A percentile compares a stretch with the other conserved stretches of the same genome.
These are phyloP conservation scores for Brenthis hecate DNA, from an alignment of 2,888 invertebrate genomes.

Conservation along the genomic window DNA sequence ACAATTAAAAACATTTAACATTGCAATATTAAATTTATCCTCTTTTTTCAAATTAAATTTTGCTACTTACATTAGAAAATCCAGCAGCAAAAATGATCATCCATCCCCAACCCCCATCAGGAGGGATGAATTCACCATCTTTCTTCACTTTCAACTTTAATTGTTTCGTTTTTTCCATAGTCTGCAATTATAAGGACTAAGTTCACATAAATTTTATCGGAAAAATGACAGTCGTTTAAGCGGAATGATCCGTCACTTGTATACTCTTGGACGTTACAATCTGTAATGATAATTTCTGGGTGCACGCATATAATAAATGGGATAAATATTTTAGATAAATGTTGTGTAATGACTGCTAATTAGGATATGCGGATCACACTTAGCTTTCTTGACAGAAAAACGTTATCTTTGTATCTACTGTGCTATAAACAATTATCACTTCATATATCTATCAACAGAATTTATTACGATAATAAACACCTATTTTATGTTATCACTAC, in stretches of 20 bases:
- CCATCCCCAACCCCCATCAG: slow-evolving; percentile 92
- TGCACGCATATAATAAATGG: slow-evolving; percentile 38
- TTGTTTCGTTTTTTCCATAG: slow-evolving; percentile 58
- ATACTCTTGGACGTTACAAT: slow-evolving; percentile 19
- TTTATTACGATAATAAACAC: no score
- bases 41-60: neutral
- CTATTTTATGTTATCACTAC: no score
- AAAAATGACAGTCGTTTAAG: neutral
- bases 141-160: slow-evolving; percentile 63
- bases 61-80: slow-evolving; percentile 85
- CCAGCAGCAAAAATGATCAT: slow-evolving; percentile 87
- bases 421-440: no score
- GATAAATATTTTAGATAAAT: slow-evolving; percentile 29
- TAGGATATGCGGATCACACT: slow-evolving; percentile 13
- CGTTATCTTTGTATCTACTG: neutral
- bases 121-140: slow-evolving; percentile 84
- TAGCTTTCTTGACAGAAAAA: neutral
- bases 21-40: no score
- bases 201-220: slow-evolving; percentile 12
- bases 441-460: no score
- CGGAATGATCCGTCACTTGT: slow-evolving; percentile 14
- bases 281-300: slow-evolving; percentile 36
- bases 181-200: slow-evolving; percentile 34
- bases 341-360: slow-evolving; percentile 8
- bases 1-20: no score